phyloP scores from a whole-genome alignment of 2,113 vertebrate genomes.

The Anguilla rostrata region DNA sequence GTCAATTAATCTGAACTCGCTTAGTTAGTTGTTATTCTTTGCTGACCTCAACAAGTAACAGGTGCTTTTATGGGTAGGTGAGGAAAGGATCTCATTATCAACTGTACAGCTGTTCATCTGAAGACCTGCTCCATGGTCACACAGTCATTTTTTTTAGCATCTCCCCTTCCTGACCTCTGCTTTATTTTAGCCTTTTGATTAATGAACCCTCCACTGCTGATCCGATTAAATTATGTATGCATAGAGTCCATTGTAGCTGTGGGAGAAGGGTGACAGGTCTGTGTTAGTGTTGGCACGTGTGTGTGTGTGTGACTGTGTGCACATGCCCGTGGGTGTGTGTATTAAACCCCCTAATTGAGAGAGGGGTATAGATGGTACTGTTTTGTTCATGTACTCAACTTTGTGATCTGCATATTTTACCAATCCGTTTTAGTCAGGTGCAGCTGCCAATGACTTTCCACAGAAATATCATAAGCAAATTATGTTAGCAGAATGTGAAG shows the following conservation, averaged over 20 bases:
- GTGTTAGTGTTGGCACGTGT: no score
- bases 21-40: neutral
- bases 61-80: neutral
- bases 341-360: neutral
- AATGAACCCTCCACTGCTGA: neutral
- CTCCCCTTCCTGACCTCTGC: neutral
- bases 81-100: conserved; percentile 4
- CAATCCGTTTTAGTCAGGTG: no score
- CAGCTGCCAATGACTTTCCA: neutral
- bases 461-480: neutral
- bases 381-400: neutral
- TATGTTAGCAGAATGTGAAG: neutral
- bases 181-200: neutral
- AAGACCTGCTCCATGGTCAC: neutral
- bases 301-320: neutral
- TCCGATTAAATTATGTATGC: neutral
- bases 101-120: neutral
- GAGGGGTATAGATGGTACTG: neutral
- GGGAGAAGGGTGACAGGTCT: neutral
- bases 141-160: neutral
- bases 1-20: neutral
- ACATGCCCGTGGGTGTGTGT: neutral
- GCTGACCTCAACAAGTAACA: conserved; percentile 8
- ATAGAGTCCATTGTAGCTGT: neutral
- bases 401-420: no score